Evolutionary conservation across 1,140 invertebrate genomes (phyloP), one percentile per base, ranked within the genome.

Genomic region (Zeugodacus cucurbitae): DNA sequence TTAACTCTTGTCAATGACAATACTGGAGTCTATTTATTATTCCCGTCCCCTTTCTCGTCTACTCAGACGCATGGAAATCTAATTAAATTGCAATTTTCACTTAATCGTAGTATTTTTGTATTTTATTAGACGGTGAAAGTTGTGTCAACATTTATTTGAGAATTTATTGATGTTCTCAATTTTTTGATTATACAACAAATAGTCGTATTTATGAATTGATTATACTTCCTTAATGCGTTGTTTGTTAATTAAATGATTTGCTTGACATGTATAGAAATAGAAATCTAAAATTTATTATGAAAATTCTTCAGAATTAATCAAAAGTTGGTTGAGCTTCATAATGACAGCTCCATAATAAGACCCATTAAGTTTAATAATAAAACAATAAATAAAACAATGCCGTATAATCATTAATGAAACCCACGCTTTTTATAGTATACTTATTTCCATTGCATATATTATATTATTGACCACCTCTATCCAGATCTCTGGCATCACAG

Each of bases 71-170:
- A 74, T 74, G 67, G 41, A 74, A 74, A 74, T 22, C 34, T 74
- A 74, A 74, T 74, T 37, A 74, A 74, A 74, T 74, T 74, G 34
- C 32, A 37, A 37, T 74, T 74, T 37, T 74, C 67, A 41, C 67
- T 37, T 34, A 37, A 37, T 37, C 67, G 11, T 41, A 74, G 17
- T 74, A 37, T 41, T 74, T 37, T 74, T 74, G 22, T 37, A 74
- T 74, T 74, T 26, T 62, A 62, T 62, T 6, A 22, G 32, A 41
- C 14, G 67, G 67, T 41, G 67, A 74, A 74, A 74, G 67, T 74
- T 74, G 34, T 32, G 64, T 34, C 32, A 67, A 74, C 34, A 74
- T 20, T 34, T 34, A 74, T 20, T 34, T 34, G 17, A 22, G 34
- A 37, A 74, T 22, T 37, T 29, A 5, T 22, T 67, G 17, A 11